These are phyloP conservation scores for Branchellion lobata DNA, from an alignment of 2,888 invertebrate species.

Conservation along the genomic window DNA sequence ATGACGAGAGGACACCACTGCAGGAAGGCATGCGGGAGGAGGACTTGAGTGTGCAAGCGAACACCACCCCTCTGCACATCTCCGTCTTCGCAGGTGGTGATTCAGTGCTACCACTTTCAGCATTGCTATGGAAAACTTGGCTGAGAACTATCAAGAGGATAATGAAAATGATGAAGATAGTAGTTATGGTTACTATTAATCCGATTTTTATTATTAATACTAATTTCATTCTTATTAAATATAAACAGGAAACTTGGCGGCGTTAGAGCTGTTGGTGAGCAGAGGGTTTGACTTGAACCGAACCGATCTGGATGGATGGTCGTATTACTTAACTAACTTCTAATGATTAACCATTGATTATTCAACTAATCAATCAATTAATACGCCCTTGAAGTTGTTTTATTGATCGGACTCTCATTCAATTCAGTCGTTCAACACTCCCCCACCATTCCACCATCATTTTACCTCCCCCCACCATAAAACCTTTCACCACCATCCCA, in stretches of 20 bases:
- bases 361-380: neutral
- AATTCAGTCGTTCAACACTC: too few relatives aligned
- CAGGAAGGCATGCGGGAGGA: neutral
- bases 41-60: neutral
- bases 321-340: neutral
- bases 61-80: neutral
- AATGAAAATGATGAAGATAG: neutral
- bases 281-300: conserved; percentile 98
- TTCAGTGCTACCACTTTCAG: neutral
- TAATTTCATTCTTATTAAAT: conserved; percentile 64
- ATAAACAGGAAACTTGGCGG: conserved; percentile 97
- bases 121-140: too few relatives aligned
- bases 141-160: too few relatives aligned
- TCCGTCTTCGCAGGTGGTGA: neutral
- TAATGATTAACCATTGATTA: conserved; percentile 2
- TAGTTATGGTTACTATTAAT: too few relatives aligned
- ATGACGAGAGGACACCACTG: too few relatives aligned
- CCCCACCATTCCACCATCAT: too few relatives aligned
- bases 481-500: too few relatives aligned
- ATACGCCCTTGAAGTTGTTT: neutral
- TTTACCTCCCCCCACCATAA: too few relatives aligned
- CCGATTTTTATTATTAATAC: too few relatives aligned
- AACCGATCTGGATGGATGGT: conserved; percentile 96
- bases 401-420: neutral
- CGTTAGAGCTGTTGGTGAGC: conserved; percentile 94